A percentile compares a stretch with the other conserved stretches of the same genome.
These are phyloP conservation scores for Alcis repandata DNA, from an alignment of 2,888 invertebrate genomes.

Conservation along the genomic window DNA sequence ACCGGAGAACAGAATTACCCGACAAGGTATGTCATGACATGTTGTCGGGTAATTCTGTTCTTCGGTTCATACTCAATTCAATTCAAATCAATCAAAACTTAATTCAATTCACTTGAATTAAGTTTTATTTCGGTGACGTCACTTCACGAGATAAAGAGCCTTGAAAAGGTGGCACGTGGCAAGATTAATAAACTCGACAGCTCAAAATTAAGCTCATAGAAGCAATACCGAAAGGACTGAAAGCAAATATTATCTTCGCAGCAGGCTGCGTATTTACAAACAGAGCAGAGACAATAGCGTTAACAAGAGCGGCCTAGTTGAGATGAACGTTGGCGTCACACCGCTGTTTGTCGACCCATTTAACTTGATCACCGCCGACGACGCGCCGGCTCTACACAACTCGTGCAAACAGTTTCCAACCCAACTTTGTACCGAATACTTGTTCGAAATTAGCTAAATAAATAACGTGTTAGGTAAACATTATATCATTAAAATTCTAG, in stretches of 20 bases:
- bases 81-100: too few species aligned
- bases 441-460: constrained; percentile 36
- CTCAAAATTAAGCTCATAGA: constrained; percentile 2
- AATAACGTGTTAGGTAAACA: constrained; percentile 32
- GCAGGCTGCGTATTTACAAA: constrained; percentile 59
- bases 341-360: constrained; percentile 73
- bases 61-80: too few species aligned
- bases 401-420: constrained; percentile 32
- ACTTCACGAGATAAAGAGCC: too few species aligned
- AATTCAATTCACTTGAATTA: too few species aligned
- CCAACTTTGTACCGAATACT: constrained; percentile 20
- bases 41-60: too few species aligned
- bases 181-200: constrained; percentile 3
- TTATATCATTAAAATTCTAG: constrained; percentile 4
- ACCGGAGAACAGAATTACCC: too few species aligned
- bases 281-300: constrained; percentile 73
- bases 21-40: too few species aligned
- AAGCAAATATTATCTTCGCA: constrained; percentile 45
- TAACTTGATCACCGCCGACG: constrained; percentile 67
- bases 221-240: constrained; percentile 25
- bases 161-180: too few species aligned
- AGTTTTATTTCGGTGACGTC: too few species aligned
- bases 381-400: constrained; percentile 34
- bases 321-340: constrained; percentile 73
- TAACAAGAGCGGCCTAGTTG: constrained; percentile 83